These are phyloP conservation scores for Athalia cordata DNA, from an alignment of 2,888 invertebrate species.

Conservation along the genomic window DNA sequence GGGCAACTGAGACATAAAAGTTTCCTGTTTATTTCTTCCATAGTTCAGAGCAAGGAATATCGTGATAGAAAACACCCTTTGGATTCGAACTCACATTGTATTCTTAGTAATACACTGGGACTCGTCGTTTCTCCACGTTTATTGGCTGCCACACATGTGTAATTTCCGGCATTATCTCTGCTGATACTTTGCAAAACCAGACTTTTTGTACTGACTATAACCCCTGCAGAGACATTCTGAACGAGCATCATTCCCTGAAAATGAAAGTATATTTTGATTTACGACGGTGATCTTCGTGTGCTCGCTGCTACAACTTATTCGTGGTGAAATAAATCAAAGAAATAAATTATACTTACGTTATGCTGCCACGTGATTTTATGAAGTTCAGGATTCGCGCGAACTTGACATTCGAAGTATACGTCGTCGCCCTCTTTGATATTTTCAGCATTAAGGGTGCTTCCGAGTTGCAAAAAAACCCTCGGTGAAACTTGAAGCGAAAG, in stretches of 20 bases:
- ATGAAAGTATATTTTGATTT: background rate
- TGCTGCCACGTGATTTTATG: conserved; percentile 87
- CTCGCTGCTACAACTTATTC: background rate
- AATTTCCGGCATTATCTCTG: conserved; percentile 88
- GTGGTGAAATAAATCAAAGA: background rate
- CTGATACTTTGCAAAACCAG: conserved; percentile 90
- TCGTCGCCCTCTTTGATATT: conserved; percentile 88
- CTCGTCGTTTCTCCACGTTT: conserved; percentile 88
- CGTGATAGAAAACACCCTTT: background rate
- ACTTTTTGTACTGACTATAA: conserved; percentile 92
- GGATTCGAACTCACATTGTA: conserved; percentile 85
- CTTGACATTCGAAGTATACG: conserved; percentile 87
- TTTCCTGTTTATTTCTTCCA: background rate
- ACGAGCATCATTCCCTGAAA: conserved; percentile 83
- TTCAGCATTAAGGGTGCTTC: conserved; percentile 84
- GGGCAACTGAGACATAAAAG: conserved; percentile 81
- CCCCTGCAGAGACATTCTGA: conserved; percentile 88
- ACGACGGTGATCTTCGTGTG: background rate
- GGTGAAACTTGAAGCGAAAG: conserved; percentile 78
- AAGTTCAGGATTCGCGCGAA: conserved; percentile 84
- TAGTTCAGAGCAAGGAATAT: background rate
- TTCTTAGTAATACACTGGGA: conserved; percentile 84
- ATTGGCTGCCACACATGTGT: conserved; percentile 89
- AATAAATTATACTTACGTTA: conserved; percentile 78
- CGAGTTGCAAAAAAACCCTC: conserved; percentile 82